phyloP scores from a whole-genome alignment of 2,888 invertebrate species.

The Drosophila leonis region DNA sequence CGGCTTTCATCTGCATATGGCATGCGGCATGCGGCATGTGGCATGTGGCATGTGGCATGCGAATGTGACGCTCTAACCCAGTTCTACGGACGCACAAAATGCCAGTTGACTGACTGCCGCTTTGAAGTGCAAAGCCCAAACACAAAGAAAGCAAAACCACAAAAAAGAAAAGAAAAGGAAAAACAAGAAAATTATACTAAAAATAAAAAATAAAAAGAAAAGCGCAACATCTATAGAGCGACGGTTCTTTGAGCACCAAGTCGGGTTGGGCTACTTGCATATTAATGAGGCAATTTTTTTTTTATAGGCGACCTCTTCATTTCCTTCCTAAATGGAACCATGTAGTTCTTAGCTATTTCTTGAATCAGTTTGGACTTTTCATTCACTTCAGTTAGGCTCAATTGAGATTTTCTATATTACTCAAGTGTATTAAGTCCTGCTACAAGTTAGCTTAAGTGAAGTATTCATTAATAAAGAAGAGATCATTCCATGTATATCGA shows the following conservation, averaged over 20 bases:
- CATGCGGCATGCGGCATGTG: constrained; percentile 32
- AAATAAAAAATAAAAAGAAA: background rate
- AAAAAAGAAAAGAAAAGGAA: constrained; percentile 8
- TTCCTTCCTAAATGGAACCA: background rate
- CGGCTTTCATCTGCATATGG: constrained; percentile 53
- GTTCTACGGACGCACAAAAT: constrained; percentile 28
- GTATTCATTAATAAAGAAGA: no score
- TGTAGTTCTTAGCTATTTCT: background rate
- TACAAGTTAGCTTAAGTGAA: background rate
- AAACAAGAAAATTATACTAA: constrained; percentile 16
- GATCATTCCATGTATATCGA: no score
- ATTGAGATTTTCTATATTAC: background rate
- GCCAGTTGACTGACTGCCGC: constrained; percentile 28
- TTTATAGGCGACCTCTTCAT: background rate
- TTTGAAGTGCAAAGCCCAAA: constrained; percentile 44
- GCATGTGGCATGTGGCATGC: constrained; percentile 28
- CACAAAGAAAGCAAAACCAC: constrained; percentile 35
- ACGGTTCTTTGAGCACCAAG: background rate
- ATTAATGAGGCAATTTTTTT: background rate
- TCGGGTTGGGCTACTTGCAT: background rate
- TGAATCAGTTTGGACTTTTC: background rate
- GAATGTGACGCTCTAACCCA: constrained; percentile 60
- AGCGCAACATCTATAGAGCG: background rate
- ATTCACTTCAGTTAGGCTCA: background rate
- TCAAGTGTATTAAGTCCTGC: background rate